Evolutionary conservation across 2,113 vertebrate species (phyloP).

Genomic region (Holacanthus passer): DNA sequence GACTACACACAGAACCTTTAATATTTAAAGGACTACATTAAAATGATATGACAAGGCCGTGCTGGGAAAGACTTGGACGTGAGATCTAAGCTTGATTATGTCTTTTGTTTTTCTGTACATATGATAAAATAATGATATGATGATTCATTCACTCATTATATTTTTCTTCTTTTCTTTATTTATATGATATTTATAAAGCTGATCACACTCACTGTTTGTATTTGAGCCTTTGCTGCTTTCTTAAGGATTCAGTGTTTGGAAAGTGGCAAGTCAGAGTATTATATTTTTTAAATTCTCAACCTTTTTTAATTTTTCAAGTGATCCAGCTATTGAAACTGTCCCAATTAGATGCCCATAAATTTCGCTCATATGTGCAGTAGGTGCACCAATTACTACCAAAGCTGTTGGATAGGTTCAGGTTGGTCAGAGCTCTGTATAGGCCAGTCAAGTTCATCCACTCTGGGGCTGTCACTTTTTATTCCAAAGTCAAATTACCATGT

Average conservation of each 20-base stretch:
- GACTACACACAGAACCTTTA: constrained; percentile 28
- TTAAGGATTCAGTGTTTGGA: not conserved
- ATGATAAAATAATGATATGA: not conserved
- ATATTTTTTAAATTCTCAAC: not conserved
- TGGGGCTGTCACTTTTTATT: too few species aligned
- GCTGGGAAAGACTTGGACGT: constrained; percentile 25
- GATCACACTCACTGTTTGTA: not conserved
- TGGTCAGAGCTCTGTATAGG: too few species aligned
- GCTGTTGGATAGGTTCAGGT: not conserved
- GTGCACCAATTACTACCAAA: not conserved
- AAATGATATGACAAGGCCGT: constrained; percentile 39
- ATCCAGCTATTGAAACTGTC: not conserved
- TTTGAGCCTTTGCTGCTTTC: not conserved
- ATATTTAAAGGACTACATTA: constrained; percentile 54
- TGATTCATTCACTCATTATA: too few species aligned
- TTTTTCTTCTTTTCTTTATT: not conserved
- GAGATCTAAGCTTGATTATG: constrained; percentile 3
- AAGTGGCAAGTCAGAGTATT: not conserved
- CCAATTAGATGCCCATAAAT: not conserved
- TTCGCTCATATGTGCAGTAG: too few species aligned
- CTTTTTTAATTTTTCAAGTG: too few species aligned
- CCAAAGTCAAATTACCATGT: too few species aligned
- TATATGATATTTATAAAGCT: constrained; percentile 3
- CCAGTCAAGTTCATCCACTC: not conserved
- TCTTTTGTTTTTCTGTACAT: constrained; percentile 7